Evolutionary conservation across 2,113 vertebrate genomes (phyloP), one percentile per base, ranked within the genome.

Genomic region (Elachura formosa): DNA sequence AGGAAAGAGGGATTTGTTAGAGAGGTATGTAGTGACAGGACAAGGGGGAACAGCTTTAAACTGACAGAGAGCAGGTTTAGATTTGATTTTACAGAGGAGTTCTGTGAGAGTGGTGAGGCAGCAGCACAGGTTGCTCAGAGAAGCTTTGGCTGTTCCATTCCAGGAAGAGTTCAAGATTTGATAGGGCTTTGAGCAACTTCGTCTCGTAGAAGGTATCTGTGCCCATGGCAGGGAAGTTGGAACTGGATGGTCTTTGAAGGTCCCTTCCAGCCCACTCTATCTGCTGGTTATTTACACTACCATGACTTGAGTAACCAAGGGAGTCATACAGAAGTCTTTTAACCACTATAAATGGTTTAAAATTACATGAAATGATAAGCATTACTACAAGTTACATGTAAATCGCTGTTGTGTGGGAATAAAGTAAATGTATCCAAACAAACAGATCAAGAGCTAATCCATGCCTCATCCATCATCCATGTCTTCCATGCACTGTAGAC

Each of bases 261-360:
- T 54, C 12, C 26, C 15, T 80, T 75, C 46, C 34, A 82, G 12
- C 25, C 21, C 28, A 31, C 46, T 26, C n/a, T 24, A 4, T 52
- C n/a, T 68, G 25, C n/a, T 54, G 69, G 18, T 68, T 54, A 41
- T 71, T 92, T 67, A 55, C 19, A 9, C 24, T 63, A 16, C 61
- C 8, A 3, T 41, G 46, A 38, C 26, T 55, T 82, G 7, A 68
- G 19, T 76, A 73, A 41, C 41, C 2, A 6, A 25, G 19, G 31
- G 33, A 80, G 25, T 69, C 29, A 5, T 6, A 23, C 20, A 34
- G 2, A 89, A 49, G 11, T 11, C 9, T 48, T 66, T 41, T 63
- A 84, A 58, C 11, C 9, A 17, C 40, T 61, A 2, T 78, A 14
- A 40, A 7, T 0, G 0, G 26, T n/a, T n/a, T n/a, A n/a, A n/a